Base-by-base conservation (phyloP, 1,140 invertebrate species). In the Oscheius sp. region DNA sequence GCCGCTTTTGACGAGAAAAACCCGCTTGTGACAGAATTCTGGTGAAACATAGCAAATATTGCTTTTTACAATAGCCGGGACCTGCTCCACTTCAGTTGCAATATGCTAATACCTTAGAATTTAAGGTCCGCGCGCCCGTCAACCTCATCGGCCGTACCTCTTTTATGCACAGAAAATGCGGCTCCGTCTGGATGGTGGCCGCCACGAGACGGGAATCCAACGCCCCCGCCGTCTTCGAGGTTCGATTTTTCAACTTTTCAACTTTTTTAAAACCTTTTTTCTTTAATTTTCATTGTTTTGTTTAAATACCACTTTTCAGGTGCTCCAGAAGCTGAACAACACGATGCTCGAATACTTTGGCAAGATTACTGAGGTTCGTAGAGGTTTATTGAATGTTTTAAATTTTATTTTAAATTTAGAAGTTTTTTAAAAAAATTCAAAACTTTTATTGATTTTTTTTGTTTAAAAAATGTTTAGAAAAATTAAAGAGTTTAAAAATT, bases 311-410 rank as follows among this genome's bases (percentile, higher is more conserved):
- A 55, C 15, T 23, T 55, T 55, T 7, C 49, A 55, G 49, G 49
- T 63, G 10, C 87, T 99, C 28, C 88, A 96, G 10, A 97, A 97
- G 87, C 94, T 98, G 84, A 93, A 94, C 78, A 93, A 97, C 85
- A 94, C 97, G 61, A 97, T 98, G 95, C 93, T 96, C 83, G 94
- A 93, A 0, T 98, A 98, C 84, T 98, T 99, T 87, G 95, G 95
- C 62, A 97, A 98, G 87, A 95, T 98, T 65, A 95, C 93, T 0
- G 95, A 98, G 85, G 61, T 63, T 10, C 13, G 55, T 15, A 18
- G 42, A 45, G 42, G 15, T 45, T 45, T 45, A 18, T 45, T 45
- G 23, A 45, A 23, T 15, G 42, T n/a, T n/a, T n/a, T n/a, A n/a
- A n/a, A n/a, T n/a, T n/a, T n/a, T n/a, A n/a, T n/a, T n/a, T n/a